A percentile compares a stretch with the other conserved stretches of the same genome.
These are phyloP conservation scores for Drosophila cyrtoloma DNA, from an alignment of 2,888 invertebrate species.

Conservation along the genomic window DNA sequence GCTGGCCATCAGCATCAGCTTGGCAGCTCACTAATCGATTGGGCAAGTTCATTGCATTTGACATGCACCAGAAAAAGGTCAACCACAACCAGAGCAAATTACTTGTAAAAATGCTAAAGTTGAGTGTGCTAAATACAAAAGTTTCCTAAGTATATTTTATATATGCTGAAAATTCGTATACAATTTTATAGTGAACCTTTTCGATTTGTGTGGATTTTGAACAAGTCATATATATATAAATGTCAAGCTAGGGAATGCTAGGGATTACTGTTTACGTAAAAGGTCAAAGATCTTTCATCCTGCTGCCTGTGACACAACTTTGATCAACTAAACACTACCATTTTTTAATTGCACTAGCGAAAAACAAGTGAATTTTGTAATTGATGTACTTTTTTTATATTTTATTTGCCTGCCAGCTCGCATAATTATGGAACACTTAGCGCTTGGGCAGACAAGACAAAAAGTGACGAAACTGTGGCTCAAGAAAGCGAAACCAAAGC, in stretches of 20 bases:
- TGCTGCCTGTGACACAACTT: background rate
- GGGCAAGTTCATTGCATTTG: conserved; percentile 9
- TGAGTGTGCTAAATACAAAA: background rate
- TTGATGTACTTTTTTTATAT: conserved; percentile 26
- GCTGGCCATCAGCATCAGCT: conserved; percentile 8
- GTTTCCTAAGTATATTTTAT: background rate
- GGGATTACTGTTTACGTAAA: too few species aligned
- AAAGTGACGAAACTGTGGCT: conserved; percentile 35
- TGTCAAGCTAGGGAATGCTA: background rate
- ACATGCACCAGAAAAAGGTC: conserved; percentile 7
- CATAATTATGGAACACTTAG: conserved; percentile 69
- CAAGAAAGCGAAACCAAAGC: conserved; percentile 40
- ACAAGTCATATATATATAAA: background rate
- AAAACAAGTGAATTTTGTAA: conserved; percentile 40
- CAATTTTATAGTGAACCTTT: background rate
- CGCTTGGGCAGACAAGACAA: conserved; percentile 57
- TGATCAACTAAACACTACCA: background rate
- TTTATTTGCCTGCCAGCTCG: conserved; percentile 30
- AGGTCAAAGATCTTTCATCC: background rate
- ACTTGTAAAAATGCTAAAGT: background rate
- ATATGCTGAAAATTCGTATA: background rate
- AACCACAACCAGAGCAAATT: background rate
- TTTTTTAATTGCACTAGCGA: background rate
- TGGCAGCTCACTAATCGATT: conserved; percentile 13
- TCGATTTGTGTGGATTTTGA: background rate